Base-by-base conservation (phyloP, 1,140 invertebrate genomes). In the Musca domestica region DNA sequence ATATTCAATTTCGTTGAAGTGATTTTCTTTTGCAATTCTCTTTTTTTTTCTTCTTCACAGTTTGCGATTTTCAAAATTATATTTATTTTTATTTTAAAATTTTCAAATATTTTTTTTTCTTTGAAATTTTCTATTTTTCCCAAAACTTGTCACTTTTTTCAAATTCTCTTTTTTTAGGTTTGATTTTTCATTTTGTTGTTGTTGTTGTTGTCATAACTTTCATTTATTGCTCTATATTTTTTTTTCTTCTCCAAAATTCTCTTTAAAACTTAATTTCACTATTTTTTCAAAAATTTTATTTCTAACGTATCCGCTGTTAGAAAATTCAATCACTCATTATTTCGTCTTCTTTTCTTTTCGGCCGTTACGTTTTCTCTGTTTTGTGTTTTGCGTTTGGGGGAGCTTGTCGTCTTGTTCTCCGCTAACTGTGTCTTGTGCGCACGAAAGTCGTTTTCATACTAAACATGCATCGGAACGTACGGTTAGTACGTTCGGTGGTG, bases 381-480 rank as follows among this genome's bases (percentile, higher is more conserved):
- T 34, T 20, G 49, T 66, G 41, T n/a, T n/a, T n/a, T 49, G 58
- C 20, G 47, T 27, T 63, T 27, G 17, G 46, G 20, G 7, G 12
- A 41, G 34, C 34, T 22, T 34, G n/a, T 69, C 20, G 22, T n/a
- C 17, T 46, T 61, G 19, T 65, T 47, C 56, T 74, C 56, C 69
- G 61, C 64, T 65, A 67, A 51, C 49, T 71, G 78, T 73, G 76
- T 79, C 75, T 73, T 72, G 41, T 66, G 73, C 76, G 72, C 70
- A 77, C 75, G 76, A 79, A 71, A 73, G 75, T 78, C 73, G 74
- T 74, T 78, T 76, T 76, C 71, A 73, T 58, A 69, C 64, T 68
- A 63, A 68, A 52, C 23, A 51, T 25, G 52, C 27, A 25, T 41
- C 2, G 34, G 4, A 2, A 5, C 34, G 6, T 2, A 41, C 34